These are phyloP conservation scores for Homarus gammarus DNA, from an alignment of 2,888 invertebrate genomes.

Conservation along the genomic window DNA sequence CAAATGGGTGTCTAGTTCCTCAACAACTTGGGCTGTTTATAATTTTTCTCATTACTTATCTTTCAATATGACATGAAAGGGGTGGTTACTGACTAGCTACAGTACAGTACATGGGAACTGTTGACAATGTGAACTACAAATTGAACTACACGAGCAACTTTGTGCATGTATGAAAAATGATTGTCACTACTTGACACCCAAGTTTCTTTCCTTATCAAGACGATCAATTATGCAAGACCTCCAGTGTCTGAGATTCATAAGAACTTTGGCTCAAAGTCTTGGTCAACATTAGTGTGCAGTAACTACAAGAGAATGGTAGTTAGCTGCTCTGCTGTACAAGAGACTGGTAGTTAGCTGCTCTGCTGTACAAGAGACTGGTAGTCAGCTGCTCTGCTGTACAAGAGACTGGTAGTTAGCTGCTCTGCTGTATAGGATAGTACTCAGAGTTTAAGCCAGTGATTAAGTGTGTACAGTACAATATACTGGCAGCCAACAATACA, in stretches of 20 bases:
- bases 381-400: too few species aligned
- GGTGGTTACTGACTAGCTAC: slow-evolving; percentile 1
- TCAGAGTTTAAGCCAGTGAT: slow-evolving; percentile 14
- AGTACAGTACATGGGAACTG: not conserved
- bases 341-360: too few species aligned
- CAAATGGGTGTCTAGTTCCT: not conserved
- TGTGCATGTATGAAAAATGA: slow-evolving; percentile 62
- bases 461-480: not conserved
- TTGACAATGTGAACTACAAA: slow-evolving; percentile 16
- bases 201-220: slow-evolving; percentile 9
- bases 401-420: too few species aligned
- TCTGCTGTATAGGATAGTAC: too few species aligned
- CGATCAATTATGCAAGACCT: not conserved
- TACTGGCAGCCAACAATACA: slow-evolving; percentile 27
- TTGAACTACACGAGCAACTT: slow-evolving; percentile 45
- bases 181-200: slow-evolving; percentile 55
- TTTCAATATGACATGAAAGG: not conserved
- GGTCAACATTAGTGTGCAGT: not conserved
- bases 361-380: too few species aligned
- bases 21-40: not conserved
- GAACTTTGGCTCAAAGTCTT: slow-evolving; percentile 5
- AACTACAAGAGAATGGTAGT: not conserved
- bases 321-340: too few species aligned
- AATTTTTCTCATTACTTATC: not conserved
- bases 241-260: slow-evolving; percentile 12